Evolutionary conservation across 2,888 invertebrate species (phyloP).

Genomic region (Drosophila yooni): DNA sequence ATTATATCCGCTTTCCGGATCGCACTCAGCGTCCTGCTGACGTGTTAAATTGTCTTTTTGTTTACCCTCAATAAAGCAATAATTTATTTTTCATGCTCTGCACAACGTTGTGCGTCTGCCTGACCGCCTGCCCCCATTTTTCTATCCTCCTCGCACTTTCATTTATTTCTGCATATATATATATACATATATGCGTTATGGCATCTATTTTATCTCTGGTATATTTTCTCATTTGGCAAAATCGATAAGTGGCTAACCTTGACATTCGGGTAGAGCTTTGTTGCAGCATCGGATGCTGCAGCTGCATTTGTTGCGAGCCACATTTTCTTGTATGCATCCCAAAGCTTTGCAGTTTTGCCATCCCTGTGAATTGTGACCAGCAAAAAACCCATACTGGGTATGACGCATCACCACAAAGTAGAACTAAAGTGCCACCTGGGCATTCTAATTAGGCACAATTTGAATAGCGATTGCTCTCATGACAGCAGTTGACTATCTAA

Average conservation of each 20-base stretch:
- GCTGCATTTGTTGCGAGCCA: conserved; percentile 35
- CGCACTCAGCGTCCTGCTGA: conserved; percentile 76
- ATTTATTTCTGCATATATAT: background rate
- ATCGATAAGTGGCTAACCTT: conserved; percentile 66
- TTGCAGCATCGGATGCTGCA: conserved; percentile 20
- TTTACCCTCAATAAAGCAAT: conserved; percentile 79
- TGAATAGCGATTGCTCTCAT: conserved; percentile 40
- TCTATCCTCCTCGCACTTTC: conserved; percentile 18
- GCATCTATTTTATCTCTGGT: conserved; percentile 5
- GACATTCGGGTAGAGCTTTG: conserved; percentile 46
- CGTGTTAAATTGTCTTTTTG: conserved; percentile 82
- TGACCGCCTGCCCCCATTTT: background rate
- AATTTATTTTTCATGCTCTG: conserved; percentile 80
- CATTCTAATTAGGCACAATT: conserved; percentile 55
- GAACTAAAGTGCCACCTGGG: conserved; percentile 44
- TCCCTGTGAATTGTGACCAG: conserved; percentile 1
- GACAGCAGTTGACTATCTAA: conserved; percentile 56
- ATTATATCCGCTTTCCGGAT: conserved; percentile 45
- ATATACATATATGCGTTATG: background rate
- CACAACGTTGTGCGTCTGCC: conserved; percentile 52
- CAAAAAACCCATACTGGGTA: background rate
- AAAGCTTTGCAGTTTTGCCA: conserved; percentile 47
- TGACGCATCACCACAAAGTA: conserved; percentile 40
- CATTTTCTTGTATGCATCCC: conserved; percentile 47
- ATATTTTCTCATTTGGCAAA: conserved; percentile 28